Base-by-base conservation (phyloP, 2,888 invertebrate genomes). In the Eupeodes luniger region DNA sequence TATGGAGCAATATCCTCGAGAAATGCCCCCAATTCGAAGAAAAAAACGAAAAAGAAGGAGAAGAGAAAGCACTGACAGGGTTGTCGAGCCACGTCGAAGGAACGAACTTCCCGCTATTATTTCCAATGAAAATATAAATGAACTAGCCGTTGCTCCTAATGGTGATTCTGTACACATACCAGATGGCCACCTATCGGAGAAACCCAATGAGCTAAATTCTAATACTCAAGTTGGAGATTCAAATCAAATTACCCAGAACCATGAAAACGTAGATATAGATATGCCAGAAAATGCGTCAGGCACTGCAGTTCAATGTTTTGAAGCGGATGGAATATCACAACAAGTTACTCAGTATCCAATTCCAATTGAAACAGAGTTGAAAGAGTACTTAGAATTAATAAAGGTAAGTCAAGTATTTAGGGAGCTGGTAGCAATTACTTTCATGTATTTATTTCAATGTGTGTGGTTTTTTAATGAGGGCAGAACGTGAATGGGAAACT, bases 291-390 rank as follows among this genome's bases (percentile, higher is more conserved):
- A 16, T 51, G 11, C 51, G 2, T 10, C n/a, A 53, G n/a, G 6
- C 6, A n/a, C 36, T 36, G 3, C 40, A 40, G 27, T 14, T 40
- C 14, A 10, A 27, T 66, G 11, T 51, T 67, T 27, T 14, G 49
- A 47, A 34, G 27, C 4, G 4, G n/a, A 36, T 11, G 49, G 49
- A 34, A 40, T 62, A 27, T n/a, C 40, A 11, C 7, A 74, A 0
- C 85, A 85, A 66, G 16, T 55, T 12, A 81, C 85, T 4, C 59
- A 81, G 19, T n/a, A 16, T 10, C 55, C 67, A 7, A 12, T 49
- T n/a, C 9, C 36, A 49, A 62, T 51, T 5, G n/a, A 19, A 12
- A 34, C 27, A 34, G 66, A 55, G 5, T 70, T 81, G 14, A n/a
- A 51, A 1, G 12, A 19, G 14, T 86, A 82, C 40, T 34, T 82